Base-by-base conservation (phyloP, 2,888 invertebrate genomes). In the Philaethria dido region DNA sequence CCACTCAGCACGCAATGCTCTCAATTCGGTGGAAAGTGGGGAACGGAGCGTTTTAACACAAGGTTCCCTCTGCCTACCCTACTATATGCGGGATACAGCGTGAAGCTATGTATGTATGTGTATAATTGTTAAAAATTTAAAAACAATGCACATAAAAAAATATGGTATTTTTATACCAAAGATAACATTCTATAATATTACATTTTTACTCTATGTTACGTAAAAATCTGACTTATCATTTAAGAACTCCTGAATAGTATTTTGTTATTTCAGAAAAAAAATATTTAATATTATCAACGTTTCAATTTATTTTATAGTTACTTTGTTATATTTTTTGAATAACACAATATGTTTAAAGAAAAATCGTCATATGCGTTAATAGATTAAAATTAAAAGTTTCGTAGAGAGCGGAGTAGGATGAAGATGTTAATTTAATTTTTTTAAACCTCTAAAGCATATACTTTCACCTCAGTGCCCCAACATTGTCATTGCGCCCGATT, bases 401-500 rank as follows among this genome's bases (percentile, higher is more conserved):
- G 39, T 25, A 29, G 48, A 48, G 48, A 33, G 60, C 29, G 42
- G 42, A 61, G 33, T 61, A 44, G 63, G 61, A 68, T 66, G 74
- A 72, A 69, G 69, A 70, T 64, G 68, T 68, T 74, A 75, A 73
- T 74, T 71, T 65, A 61, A 70, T 73, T 75, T 75, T 71, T 73
- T 70, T 77, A 74, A 75, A 76, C 73, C 75, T 76, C 72, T 72
- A 78, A 82, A 77, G 75, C 76, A 79, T 78, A 82, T 85, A 89
- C 89, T 89, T 90, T 90, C 89, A 89, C 88, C 84, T 75, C 73
- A 69, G 78, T 76, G 80, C 77, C 80, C 78, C 80, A 82, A 85
- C 85, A 88, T 87, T 89, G 86, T 86, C 85, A 84, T 81, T 85
- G 83, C 80, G 83, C 82, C 82, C 81, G 81, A 86, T 85, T 81